Percentiles rank a stretch among this genome's conserved stretches.
Evolutionary conservation across 2,797 vertebrate species (phyloP).

Genomic region (Paedocypris micromegethes): DNA sequence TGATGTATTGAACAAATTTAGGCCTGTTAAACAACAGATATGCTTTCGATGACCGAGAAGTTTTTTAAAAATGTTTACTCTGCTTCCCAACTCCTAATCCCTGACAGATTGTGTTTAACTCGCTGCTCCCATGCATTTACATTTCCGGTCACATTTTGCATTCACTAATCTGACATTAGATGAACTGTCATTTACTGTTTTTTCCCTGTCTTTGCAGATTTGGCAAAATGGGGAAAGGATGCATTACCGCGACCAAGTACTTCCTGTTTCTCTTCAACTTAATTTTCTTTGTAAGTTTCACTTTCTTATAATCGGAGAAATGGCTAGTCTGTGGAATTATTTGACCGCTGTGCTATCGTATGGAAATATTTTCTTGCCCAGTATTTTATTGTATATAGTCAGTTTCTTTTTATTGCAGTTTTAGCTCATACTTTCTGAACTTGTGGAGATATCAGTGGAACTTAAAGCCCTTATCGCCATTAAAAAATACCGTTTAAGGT

Average conservation of each 20-base stretch:
- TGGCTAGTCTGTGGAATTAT: background rate
- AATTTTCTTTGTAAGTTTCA: slow-evolving; percentile 60
- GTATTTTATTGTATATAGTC: too few relatives aligned
- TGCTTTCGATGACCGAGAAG: too few relatives aligned
- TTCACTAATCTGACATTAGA: background rate
- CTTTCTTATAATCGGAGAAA: background rate
- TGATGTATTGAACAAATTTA: background rate
- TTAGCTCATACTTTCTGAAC: too few relatives aligned
- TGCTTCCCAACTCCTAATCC: too few relatives aligned
- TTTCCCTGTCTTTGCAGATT: slow-evolving; percentile 3
- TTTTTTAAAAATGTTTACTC: too few relatives aligned
- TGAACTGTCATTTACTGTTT: background rate
- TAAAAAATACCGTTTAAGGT: slow-evolving; percentile 5
- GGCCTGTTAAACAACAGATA: too few relatives aligned
- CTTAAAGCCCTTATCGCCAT: too few relatives aligned
- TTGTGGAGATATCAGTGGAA: too few relatives aligned
- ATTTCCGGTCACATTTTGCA: background rate
- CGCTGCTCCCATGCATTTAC: background rate
- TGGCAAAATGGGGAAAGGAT: slow-evolving; percentile 58
- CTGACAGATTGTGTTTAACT: background rate
- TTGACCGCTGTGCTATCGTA: background rate
- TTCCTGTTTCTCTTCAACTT: slow-evolving; percentile 63
- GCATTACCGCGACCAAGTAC: slow-evolving; percentile 59
- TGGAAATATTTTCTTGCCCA: too few relatives aligned
- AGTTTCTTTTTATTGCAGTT: slow-evolving; percentile 13